Base-by-base conservation (phyloP, 2,888 invertebrate species). In the Stegophylla sp. region DNA sequence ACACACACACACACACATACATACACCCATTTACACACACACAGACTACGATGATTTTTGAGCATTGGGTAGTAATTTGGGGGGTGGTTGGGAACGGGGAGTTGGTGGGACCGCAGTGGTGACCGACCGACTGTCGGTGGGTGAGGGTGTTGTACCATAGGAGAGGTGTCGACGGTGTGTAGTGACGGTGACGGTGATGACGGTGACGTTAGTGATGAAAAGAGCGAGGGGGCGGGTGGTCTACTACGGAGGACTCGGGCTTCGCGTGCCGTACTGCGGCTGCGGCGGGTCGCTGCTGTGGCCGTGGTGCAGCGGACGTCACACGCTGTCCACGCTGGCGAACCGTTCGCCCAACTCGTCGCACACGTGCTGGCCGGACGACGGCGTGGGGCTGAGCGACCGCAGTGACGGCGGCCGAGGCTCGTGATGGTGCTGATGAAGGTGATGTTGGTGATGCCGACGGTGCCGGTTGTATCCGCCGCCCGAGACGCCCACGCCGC, bases 401-500 rank as follows among this genome's bases (percentile, higher is more conserved):
- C 81, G 81, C 83, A 76, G 76, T 41, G 76, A 76, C 43, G 76
- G 76, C 43, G 76, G 66, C 28, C 73, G 53, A 26, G 72, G 79
- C 83, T 81, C 61, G 83, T 82, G 72, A 77, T 84, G 85, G 87
- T 86, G 85, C 88, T 87, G 82, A 87, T 86, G 83, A 87, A 88
- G 82, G 88, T 88, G 83, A 88, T 87, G 82, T 86, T 87, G 85
- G 86, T 89, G 85, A 87, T 87, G 88, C 88, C 89, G 88, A 88
- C 88, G 87, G 88, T 89, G 87, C 90, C 89, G 86, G 90, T 88
- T 85, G 89, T 89, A 85, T 88, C 88, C 81, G 89, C 86, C 61
- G 23, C 64, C 64, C 28, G 23, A 23, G 75, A 51, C 17, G 51
- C 64, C 63, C 26, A 34, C 59, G 72, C 73, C 73, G 53, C 34